Conservation (phyloP, 2,113 vertebrate species). For the Cynoglossus semilaevis region DNA sequence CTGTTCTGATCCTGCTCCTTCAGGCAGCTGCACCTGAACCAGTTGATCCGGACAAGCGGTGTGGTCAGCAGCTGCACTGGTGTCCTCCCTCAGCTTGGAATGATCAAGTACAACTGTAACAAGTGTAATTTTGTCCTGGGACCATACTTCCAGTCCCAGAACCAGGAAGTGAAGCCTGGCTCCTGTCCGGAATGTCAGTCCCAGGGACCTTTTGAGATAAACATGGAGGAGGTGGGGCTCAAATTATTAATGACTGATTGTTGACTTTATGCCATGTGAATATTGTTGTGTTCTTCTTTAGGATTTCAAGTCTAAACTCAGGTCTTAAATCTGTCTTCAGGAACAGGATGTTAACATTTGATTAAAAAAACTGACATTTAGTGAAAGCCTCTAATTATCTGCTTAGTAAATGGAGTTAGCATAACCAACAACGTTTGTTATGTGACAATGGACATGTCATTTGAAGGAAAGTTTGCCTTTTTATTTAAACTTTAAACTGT, state of each 20-base stretch:
- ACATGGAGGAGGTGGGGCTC: constrained; percentile 93
- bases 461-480: too few relatives aligned
- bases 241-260: not conserved
- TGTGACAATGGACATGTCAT: too few relatives aligned
- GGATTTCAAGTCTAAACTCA: too few relatives aligned
- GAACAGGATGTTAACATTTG: too few relatives aligned
- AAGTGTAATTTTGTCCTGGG: constrained; percentile 94
- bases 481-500: too few relatives aligned
- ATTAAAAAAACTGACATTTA: too few relatives aligned
- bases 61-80: constrained; percentile 95
- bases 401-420: too few relatives aligned
- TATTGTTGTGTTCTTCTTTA: too few relatives aligned
- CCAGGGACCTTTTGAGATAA: constrained; percentile 93
- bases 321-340: too few relatives aligned
- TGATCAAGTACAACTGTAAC: constrained; percentile 98
- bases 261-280: too few relatives aligned
- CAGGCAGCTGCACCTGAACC: constrained; percentile 96
- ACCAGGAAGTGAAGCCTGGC: constrained; percentile 97
- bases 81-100: constrained; percentile 93
- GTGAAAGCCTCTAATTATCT: too few relatives aligned
- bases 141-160: constrained; percentile 95
- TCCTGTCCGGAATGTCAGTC: constrained; percentile 97
- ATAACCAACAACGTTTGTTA: too few relatives aligned
- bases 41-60: constrained; percentile 94
- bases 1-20: not conserved